Conservation (phyloP, 1,140 invertebrate species). For the Solenopsis invicta region DNA sequence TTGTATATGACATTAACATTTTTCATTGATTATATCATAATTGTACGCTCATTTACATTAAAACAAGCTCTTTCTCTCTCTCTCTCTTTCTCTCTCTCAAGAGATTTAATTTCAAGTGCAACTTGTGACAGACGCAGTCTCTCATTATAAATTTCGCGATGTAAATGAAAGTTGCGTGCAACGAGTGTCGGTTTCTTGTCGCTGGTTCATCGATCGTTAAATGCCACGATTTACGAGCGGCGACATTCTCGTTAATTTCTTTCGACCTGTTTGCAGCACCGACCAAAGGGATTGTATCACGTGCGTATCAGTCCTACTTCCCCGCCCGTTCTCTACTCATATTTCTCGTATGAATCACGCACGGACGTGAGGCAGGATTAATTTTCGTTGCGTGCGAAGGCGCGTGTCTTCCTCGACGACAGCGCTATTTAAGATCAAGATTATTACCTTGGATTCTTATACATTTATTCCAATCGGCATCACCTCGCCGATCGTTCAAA, state of each 20-base stretch:
- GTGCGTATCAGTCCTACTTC: conserved; percentile 21
- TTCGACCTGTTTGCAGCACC: conserved; percentile 19
- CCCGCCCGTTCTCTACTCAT: conserved; percentile 47
- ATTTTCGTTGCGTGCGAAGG: conserved; percentile 62
- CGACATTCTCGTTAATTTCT: conserved; percentile 49
- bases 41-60: conserved; percentile 33
- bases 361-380: conserved; percentile 42
- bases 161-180: conserved; percentile 48
- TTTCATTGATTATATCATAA: not conserved
- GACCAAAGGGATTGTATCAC: conserved; percentile 17
- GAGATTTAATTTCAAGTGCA: conserved; percentile 36
- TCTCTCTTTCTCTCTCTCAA: not conserved
- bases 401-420: conserved; percentile 51
- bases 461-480: not conserved
- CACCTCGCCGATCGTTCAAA: not conserved
- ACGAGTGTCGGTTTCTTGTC: conserved; percentile 42
- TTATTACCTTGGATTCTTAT: conserved; percentile 9
- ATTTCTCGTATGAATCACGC: conserved; percentile 67
- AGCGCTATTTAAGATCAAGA: conserved; percentile 12
- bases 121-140: conserved; percentile 15
- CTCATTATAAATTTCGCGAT: conserved; percentile 33
- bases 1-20: conserved; percentile 3
- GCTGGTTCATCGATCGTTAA: conserved; percentile 46
- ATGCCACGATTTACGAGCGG: conserved; percentile 49
- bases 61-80: not conserved